Percentiles rank a stretch among this genome's conserved stretches.
phyloP scores from a whole-genome alignment of 2,797 vertebrate genomes.

The Carcharodon carcharias region DNA sequence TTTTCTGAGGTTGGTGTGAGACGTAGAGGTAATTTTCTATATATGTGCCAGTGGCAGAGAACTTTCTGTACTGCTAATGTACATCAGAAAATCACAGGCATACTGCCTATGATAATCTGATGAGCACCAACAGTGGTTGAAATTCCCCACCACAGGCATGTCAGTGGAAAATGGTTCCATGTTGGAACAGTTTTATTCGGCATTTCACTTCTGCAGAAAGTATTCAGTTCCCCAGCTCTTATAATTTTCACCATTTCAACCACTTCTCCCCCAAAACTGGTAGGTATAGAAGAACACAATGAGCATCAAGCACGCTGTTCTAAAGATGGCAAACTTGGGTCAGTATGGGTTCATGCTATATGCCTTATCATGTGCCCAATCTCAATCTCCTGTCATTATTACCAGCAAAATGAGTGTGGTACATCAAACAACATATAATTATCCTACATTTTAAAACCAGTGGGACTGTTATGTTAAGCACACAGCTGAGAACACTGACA shows the following conservation, averaged over 20 bases:
- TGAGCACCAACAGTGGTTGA: neutral
- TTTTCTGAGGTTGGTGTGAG: neutral
- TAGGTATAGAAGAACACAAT: neutral
- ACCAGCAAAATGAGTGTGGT: constrained; percentile 9
- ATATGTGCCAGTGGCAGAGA: neutral
- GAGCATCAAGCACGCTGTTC: neutral
- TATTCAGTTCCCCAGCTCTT: neutral
- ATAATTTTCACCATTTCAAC: neutral
- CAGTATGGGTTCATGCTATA: neutral
- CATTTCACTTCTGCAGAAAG: neutral
- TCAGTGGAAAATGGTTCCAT: neutral
- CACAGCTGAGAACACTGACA: constrained; percentile 19
- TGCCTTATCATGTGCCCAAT: neutral
- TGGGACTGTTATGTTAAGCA: neutral
- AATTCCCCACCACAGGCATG: neutral
- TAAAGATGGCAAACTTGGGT: neutral
- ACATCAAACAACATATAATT: constrained; percentile 32
- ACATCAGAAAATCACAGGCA: neutral
- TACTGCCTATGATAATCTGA: neutral
- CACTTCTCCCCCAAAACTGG: neutral
- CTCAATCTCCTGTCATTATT: constrained; percentile 6
- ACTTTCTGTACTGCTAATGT: neutral
- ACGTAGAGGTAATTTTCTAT: neutral
- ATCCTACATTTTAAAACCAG: constrained; percentile 23
- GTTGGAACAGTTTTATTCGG: neutral